Base-by-base conservation (phyloP, 2,888 invertebrate genomes). In the Herminia tarsipennalis region DNA sequence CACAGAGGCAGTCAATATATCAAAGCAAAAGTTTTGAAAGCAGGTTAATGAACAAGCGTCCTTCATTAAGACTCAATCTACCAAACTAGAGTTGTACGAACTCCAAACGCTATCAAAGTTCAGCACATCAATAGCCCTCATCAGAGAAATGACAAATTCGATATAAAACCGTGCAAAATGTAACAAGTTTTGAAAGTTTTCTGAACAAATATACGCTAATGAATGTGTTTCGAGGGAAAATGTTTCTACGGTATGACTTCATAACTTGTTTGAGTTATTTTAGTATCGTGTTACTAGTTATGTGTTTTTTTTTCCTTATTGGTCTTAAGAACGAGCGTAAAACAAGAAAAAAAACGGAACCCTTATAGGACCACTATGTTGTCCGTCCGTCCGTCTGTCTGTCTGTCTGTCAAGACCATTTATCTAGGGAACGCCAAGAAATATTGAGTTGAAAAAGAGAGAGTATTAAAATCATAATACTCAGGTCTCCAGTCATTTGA, bases 111-210 rank as follows among this genome's bases (percentile, higher is more conserved):
- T 9, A 43, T 43, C 38, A 52, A 47, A 45, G 42, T 40, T 44
- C 33, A 34, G 43, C 16, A 35, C 44, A 51, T 62, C 49, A 60
- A 48, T 52, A n/a, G 49, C n/a, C 40, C 30, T 61, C 45, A 56
- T 66, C 62, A 66, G 35, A 17, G 42, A 53, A 46, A 44, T 58
- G 66, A 53, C 52, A 62, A 65, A 65, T 66, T 61, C 62, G 43
- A 66, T 62, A 48, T 50, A 55, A 49, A 48, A 47, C 47, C 49
- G 25, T 30, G 47, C 17, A 39, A 46, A 41, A 40, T 38, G 44
- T 42, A 65, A 50, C 41, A 40, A 56, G 43, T 65, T 60, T 9
- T 4, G 18, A 39, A 60, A 56, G 51, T 65, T 62, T 28, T 18
- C n/a, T 12, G 14, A 42, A 45, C 41, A 50, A 51, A 41, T 32